These are phyloP conservation scores for Conomelus anceps DNA, from an alignment of 2,888 invertebrate species.

Conservation along the genomic window DNA sequence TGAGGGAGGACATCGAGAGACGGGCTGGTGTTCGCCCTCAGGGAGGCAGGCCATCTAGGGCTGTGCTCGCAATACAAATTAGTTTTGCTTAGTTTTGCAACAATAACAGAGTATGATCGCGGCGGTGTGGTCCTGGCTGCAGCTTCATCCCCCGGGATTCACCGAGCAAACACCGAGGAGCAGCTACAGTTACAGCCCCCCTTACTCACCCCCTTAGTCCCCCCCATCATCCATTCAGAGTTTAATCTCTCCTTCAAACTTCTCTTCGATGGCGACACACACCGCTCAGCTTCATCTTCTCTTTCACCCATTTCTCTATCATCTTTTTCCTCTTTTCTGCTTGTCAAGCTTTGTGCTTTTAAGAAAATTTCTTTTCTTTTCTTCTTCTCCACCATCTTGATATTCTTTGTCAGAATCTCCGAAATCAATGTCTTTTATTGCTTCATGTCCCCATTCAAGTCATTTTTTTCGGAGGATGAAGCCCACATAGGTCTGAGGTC, in stretches of 20 bases:
- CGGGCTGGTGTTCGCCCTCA: not conserved
- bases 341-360: not conserved
- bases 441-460: too few relatives aligned
- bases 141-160: conserved; percentile 1
- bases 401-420: too few relatives aligned
- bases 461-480: too few relatives aligned
- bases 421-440: too few relatives aligned
- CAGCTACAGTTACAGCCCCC: not conserved
- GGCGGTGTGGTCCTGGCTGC: not conserved
- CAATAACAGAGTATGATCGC: conserved; percentile 20
- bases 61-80: conserved; percentile 22
- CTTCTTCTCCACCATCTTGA: too few relatives aligned
- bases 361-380: not conserved
- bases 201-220: not conserved
- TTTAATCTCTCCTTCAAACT: not conserved
- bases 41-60: conserved; percentile 5
- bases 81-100: conserved; percentile 28
- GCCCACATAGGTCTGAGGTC: too few relatives aligned
- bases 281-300: not conserved
- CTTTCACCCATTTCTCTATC: not conserved
- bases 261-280: not conserved
- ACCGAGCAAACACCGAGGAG: conserved; percentile 2
- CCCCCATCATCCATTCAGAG: not conserved
- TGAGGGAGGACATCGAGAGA: not conserved
- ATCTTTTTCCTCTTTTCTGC: not conserved